Evolutionary conservation across 2,888 invertebrate species (phyloP).

Genomic region (Galerucella calmariensis): DNA sequence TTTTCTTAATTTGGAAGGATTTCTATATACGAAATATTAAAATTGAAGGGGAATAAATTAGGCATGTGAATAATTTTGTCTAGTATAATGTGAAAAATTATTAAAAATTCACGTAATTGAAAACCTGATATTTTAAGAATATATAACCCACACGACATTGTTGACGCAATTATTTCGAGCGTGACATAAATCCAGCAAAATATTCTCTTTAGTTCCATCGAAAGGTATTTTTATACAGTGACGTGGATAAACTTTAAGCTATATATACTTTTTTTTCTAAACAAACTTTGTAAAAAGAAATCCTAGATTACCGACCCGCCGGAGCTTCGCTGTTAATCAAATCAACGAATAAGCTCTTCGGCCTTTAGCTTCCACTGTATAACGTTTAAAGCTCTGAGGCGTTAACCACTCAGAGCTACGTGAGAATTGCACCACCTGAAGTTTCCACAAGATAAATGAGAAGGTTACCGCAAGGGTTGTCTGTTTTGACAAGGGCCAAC

Average conservation of each 20-base stretch:
- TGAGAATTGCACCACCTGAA: constrained; percentile 48
- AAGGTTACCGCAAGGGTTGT: constrained; percentile 42
- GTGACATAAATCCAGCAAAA: not conserved
- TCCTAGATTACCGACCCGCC: constrained; percentile 21
- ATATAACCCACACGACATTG: too few species aligned
- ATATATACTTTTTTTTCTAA: constrained; percentile 6
- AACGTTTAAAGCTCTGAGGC: constrained; percentile 35
- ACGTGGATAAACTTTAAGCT: not conserved
- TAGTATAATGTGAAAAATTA: too few species aligned
- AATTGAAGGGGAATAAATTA: too few species aligned
- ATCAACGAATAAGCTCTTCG: constrained; percentile 33
- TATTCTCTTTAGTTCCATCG: not conserved
- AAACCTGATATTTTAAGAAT: too few species aligned
- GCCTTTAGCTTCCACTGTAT: constrained; percentile 35
- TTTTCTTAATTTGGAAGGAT: too few species aligned
- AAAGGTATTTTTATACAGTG: not conserved
- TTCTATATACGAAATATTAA: too few species aligned
- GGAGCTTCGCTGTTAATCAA: constrained; percentile 32
- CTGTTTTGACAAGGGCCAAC: constrained; percentile 46
- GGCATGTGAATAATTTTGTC: too few species aligned
- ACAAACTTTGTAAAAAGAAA: constrained; percentile 19
- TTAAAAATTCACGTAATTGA: too few species aligned
- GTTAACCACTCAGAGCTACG: constrained; percentile 39
- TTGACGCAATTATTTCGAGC: not conserved
- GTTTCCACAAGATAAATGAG: constrained; percentile 47